Conservation (phyloP, 2,797 vertebrate genomes). For the Chelmon rostratus region DNA sequence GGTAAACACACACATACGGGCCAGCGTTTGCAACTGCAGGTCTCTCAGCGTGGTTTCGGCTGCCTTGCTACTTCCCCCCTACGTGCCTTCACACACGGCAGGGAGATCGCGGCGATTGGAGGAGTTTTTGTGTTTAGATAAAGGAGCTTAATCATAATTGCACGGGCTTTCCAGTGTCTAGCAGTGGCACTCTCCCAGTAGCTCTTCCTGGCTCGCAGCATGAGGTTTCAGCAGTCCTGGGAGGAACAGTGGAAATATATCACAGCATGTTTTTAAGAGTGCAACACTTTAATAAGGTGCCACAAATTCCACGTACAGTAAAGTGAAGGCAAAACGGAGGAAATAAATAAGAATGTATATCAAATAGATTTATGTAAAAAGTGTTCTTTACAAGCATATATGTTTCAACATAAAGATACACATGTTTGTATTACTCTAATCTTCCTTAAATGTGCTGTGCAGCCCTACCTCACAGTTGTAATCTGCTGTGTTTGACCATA, state of each 20-base stretch:
- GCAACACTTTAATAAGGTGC: not conserved
- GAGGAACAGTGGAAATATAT: not conserved
- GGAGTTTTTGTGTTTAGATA: slow-evolving; percentile 78
- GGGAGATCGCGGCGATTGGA: slow-evolving; percentile 71
- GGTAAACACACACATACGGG: slow-evolving; percentile 31
- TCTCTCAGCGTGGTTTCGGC: slow-evolving; percentile 52
- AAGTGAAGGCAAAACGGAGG: slow-evolving; percentile 8
- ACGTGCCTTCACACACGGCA: slow-evolving; percentile 70
- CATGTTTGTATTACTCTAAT: not conserved
- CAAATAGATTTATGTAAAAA: not conserved
- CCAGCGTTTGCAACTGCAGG: slow-evolving; percentile 36
- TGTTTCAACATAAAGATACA: not conserved
- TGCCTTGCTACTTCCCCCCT: slow-evolving; percentile 59
- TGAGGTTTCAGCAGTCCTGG: slow-evolving; percentile 12
- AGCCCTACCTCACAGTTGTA: slow-evolving; percentile 29
- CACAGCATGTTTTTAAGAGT: not conserved
- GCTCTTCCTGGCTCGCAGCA: slow-evolving; percentile 23
- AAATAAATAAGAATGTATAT: not conserved
- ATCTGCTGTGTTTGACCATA: slow-evolving; percentile 45
- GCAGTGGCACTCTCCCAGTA: slow-evolving; percentile 21
- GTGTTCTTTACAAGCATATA: not conserved
- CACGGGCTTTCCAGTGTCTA: slow-evolving; percentile 53
- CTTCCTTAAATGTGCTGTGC: slow-evolving; percentile 1
- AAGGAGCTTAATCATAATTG: slow-evolving; percentile 72
- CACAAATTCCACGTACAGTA: not conserved